Evolutionary conservation across 2,888 invertebrate species (phyloP).

Genomic region (Cheilosia scutellata): DNA sequence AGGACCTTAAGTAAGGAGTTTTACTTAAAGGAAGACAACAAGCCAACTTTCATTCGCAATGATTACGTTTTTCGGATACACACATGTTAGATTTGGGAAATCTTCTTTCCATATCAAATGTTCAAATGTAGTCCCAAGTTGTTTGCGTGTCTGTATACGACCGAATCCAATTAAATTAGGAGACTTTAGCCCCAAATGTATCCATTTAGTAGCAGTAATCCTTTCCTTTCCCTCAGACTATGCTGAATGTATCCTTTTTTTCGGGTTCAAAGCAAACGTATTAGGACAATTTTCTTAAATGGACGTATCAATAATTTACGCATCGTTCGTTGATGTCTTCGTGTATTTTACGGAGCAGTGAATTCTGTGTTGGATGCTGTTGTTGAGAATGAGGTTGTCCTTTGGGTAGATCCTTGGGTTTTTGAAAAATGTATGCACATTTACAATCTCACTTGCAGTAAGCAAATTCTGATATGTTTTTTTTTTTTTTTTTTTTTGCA

Average conservation of each 20-base stretch:
- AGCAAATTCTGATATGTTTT: conserved; percentile 16
- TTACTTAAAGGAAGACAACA: conserved; percentile 32
- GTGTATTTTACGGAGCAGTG: neutral
- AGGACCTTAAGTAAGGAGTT: conserved; percentile 45
- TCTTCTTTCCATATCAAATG: conserved; percentile 56
- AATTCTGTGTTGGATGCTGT: too few species aligned
- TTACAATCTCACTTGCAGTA: conserved; percentile 44
- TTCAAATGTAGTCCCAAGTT: conserved; percentile 51
- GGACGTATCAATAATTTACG: conserved; percentile 60
- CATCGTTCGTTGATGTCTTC: conserved; percentile 17
- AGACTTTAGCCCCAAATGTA: conserved; percentile 36
- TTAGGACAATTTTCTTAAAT: conserved; percentile 63
- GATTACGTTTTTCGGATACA: conserved; percentile 31
- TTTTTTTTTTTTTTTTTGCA: conserved; percentile 82
- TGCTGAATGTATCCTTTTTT: conserved; percentile 2
- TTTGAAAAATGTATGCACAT: conserved; percentile 46
- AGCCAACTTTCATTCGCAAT: conserved; percentile 12
- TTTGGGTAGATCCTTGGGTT: neutral
- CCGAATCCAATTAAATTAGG: conserved; percentile 67
- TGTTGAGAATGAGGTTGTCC: neutral
- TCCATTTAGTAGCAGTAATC: conserved; percentile 52
- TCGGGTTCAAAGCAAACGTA: conserved; percentile 10
- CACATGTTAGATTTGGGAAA: neutral
- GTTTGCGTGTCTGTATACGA: conserved; percentile 36
- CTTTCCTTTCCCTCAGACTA: conserved; percentile 18